Conservation (phyloP, 1,140 invertebrate species). For the Rhopalosiphum maidis region DNA sequence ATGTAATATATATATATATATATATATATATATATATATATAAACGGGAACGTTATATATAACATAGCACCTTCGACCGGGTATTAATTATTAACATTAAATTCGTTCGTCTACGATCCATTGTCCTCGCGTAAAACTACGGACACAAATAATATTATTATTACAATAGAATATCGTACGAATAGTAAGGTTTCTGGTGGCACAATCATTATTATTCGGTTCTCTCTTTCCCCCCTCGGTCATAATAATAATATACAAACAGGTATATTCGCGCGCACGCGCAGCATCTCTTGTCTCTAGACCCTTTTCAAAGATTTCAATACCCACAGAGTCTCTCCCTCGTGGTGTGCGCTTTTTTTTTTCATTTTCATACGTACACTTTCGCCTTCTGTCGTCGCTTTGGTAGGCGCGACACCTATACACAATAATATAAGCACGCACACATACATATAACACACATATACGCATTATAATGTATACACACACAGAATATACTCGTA, state of each 20-base stretch:
- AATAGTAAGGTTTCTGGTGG: background rate
- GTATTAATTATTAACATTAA: constrained; percentile 18
- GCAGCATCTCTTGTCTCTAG: background rate
- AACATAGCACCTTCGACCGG: background rate
- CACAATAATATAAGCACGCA: background rate
- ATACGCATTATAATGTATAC: background rate
- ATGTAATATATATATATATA: background rate
- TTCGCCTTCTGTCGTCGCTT: background rate
- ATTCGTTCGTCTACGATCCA: background rate
- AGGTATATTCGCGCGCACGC: background rate
- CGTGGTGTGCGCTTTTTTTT: background rate
- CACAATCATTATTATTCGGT: background rate
- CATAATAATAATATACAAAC: background rate
- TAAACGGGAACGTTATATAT: background rate
- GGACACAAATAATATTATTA: background rate
- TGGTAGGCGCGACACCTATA: background rate
- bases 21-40: background rate
- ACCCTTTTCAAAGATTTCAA: constrained; percentile 1
- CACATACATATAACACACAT: background rate
- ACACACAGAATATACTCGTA: no score
- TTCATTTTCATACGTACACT: background rate
- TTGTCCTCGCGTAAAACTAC: background rate
- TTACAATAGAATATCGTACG: background rate
- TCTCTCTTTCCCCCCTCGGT: background rate
- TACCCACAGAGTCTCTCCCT: background rate